A percentile compares a stretch with the other conserved stretches of the same genome.
Conservation (phyloP, 2,113 vertebrate genomes). For the Nestor notabilis region DNA sequence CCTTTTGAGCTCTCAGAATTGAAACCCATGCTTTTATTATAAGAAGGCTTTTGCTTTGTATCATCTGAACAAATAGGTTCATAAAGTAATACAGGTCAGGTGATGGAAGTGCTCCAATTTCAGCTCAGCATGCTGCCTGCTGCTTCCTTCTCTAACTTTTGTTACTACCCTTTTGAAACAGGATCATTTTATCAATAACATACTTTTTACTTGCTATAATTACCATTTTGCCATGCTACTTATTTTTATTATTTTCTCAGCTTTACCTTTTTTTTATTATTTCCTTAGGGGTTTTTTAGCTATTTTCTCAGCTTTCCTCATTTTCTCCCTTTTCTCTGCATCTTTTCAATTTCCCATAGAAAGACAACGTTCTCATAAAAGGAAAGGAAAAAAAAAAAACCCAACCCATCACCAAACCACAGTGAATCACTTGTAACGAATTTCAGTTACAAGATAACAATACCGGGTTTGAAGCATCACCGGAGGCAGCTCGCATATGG, state of each 20-base stretch:
- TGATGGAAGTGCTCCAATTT: rapidly evolving
- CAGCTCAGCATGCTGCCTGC: neutral
- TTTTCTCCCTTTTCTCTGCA: neutral
- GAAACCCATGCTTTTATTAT: neutral
- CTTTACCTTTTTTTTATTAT: neutral
- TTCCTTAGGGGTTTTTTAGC: neutral
- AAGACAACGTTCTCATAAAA: neutral
- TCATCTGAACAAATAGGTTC: neutral
- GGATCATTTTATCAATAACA: neutral
- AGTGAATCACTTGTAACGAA: neutral
- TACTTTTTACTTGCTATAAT: neutral
- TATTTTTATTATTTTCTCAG: neutral
- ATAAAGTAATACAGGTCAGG: neutral
- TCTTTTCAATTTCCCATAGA: neutral
- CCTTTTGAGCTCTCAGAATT: neutral
- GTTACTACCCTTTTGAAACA: neutral
- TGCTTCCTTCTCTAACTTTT: neutral
- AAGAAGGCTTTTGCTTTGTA: neutral
- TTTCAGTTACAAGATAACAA: neutral
- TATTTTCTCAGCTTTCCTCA: neutral
- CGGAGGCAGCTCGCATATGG: rapidly evolving
- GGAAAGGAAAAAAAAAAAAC: neutral
- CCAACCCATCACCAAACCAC: neutral
- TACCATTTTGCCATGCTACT: neutral
- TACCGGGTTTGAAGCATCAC: neutral